These are phyloP conservation scores for Drosophila cardini DNA, from an alignment of 1,140 invertebrate species.

Conservation along the genomic window DNA sequence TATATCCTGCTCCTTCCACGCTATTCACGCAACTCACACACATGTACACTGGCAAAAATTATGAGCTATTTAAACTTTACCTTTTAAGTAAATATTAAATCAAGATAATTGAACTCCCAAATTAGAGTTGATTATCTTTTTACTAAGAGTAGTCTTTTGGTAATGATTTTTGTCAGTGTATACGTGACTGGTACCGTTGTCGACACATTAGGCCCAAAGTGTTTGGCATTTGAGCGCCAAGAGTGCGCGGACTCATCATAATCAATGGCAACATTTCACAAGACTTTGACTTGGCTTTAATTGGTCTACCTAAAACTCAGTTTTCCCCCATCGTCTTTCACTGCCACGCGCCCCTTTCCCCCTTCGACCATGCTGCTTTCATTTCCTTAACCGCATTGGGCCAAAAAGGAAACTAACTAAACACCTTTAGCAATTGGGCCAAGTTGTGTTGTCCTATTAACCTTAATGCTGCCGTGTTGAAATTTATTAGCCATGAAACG, in stretches of 20 bases:
- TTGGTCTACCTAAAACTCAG: slow-evolving; percentile 9
- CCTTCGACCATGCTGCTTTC: too few species aligned
- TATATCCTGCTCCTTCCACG: not conserved
- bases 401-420: not conserved
- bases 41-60: not conserved
- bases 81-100: too few species aligned
- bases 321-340: not conserved
- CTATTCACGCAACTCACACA: not conserved
- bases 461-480: slow-evolving; percentile 32
- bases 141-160: too few species aligned
- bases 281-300: slow-evolving; percentile 36
- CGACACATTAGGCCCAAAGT: slow-evolving; percentile 40
- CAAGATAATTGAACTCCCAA: too few species aligned
- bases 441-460: slow-evolving; percentile 31
- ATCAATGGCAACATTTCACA: slow-evolving; percentile 41
- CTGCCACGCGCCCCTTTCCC: not conserved
- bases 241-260: slow-evolving; percentile 44
- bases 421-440: slow-evolving; percentile 28
- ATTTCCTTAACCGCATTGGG: not conserved
- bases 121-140: too few species aligned
- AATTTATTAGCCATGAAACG: slow-evolving; percentile 28
- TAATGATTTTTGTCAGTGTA: too few species aligned
- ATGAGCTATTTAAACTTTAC: too few species aligned
- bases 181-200: not conserved
- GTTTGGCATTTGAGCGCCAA: slow-evolving; percentile 43